phyloP scores from a whole-genome alignment of 2,888 invertebrate species.

The Agrotis ipsilon region DNA sequence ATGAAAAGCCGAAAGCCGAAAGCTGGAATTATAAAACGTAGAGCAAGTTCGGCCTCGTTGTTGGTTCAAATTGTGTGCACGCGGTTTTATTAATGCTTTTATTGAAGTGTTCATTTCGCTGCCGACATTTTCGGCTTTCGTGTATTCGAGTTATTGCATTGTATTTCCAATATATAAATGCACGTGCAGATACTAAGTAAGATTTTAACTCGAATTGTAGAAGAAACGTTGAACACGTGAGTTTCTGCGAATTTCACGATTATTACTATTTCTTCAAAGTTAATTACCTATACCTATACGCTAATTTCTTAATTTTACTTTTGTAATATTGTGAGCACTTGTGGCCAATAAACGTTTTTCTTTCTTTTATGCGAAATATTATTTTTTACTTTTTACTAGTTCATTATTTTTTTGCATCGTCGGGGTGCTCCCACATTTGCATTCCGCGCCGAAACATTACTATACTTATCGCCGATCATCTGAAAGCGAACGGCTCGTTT shows the following conservation, averaged over 20 bases:
- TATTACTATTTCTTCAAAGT: not conserved
- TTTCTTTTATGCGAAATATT: too few relatives aligned
- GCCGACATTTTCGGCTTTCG: constrained; percentile 64
- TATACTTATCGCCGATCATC: too few relatives aligned
- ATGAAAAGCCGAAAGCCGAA: constrained; percentile 77
- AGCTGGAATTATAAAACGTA: constrained; percentile 82
- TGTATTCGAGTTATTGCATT: constrained; percentile 68
- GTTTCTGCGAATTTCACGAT: constrained; percentile 10
- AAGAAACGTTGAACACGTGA: not conserved
- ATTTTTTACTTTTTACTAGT: too few relatives aligned
- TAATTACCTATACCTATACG: too few relatives aligned
- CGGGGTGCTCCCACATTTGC: too few relatives aligned
- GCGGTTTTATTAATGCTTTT: constrained; percentile 75
- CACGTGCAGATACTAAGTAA: constrained; percentile 4
- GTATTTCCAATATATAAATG: constrained; percentile 51
- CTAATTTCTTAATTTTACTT: too few relatives aligned
- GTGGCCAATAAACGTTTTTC: too few relatives aligned
- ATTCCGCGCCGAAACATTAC: too few relatives aligned
- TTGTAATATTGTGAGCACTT: too few relatives aligned
- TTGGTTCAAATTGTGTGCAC: constrained; percentile 78
- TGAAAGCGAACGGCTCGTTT: too few relatives aligned
- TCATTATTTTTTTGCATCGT: too few relatives aligned
- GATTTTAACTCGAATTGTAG: not conserved
- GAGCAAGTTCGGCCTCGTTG: constrained; percentile 73
- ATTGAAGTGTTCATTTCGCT: constrained; percentile 73